Evolutionary conservation across 2,888 invertebrate genomes (phyloP), one percentile per base, ranked within the genome.

Genomic region (Thereva unica): DNA sequence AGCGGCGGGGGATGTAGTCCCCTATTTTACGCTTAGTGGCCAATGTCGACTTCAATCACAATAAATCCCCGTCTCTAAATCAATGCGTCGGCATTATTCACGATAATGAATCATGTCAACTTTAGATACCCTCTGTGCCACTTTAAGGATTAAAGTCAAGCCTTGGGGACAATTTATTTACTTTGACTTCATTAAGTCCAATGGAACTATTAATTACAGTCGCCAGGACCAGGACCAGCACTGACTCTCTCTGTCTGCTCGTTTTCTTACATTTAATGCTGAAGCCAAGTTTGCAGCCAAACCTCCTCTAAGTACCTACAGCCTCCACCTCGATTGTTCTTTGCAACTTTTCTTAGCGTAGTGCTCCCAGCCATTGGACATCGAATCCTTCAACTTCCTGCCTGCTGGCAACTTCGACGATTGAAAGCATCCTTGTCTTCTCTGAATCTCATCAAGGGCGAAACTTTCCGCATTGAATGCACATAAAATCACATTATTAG

Each of bases 181-280:
- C 50, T 61, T 61, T 61, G 61, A 61, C 61, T 61, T 61, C 61
- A 61, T 61, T 61, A 61, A 61, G 50, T 61, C 61, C 50, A 50
- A 50, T 41, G 61, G 38, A 50, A 50, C 61, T 61, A 61, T 61
- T 50, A 61, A 61, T 61, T 61, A 61, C 61, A 50, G 8, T 50
- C n/a, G 37, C 61, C 23, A 23, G 23, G 23, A 23, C 23, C 23
- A 23, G 23, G 23, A 41, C 38, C n/a, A n/a, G n/a, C n/a, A n/a
- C n/a, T n/a, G n/a, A n/a, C n/a, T n/a, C n/a, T 12, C 61, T 50
- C 61, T 50, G 49, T 50, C 50, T 50, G 50, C 49, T 41, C 41
- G 50, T 37, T 10, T 50, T 61, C 41, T 50, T 23, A 23, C 23
- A 23, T 49, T 50, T 50, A 38, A 42, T 8, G 12, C 40, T 40